Base-by-base conservation (phyloP, 64 coral and sea anemone species). In the Catalaphyllia jardinei region DNA sequence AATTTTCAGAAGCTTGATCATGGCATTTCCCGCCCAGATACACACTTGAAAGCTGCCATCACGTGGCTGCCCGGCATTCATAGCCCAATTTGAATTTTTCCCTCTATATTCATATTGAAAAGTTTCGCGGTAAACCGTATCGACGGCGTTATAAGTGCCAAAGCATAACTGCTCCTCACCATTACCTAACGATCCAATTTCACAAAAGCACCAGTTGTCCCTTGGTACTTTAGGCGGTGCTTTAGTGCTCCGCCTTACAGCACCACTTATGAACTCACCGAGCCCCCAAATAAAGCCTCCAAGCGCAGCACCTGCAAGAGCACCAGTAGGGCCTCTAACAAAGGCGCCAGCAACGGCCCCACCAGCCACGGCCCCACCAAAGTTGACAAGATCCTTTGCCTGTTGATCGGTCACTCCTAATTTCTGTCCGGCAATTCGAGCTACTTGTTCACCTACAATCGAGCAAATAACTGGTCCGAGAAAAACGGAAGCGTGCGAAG, bases 391-490 rank as follows among this genome's bases (percentile, higher is more conserved):
- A 4, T 29, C 29, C 71, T 73, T 73, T 28, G 71, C 29, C 0
- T 73, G 71, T 12, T 29, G 30, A 73, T 73, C 28, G 28, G 27
- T 73, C n/a, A 73, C 71, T 73, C 71, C 71, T 0, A 73, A 30
- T 31, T 73, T 73, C 24, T 73, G 25, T 31, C 71, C 71, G 13
- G 71, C 71, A 73, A 30, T 28, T 31, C 71, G 24, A 73, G 71
- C 71, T 73, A 73, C 71, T 28, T 73, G 71, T 31, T 73, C 71
- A 13, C 71, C 71, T 31, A 73, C 71, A 73, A 73, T 28, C 4
- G 71, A 73, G 71, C 29, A 73, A 73, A 73, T 73, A 2, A 27
- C 71, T 73, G 71, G 71, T 33, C 71, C 71, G 28, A 73, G 71
- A 27, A 12, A 29, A 27, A 73, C 11, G 1, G 30, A 27, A 73